These are phyloP conservation scores for Cosmia trapezina DNA, from an alignment of 2,888 invertebrate species.

Conservation along the genomic window DNA sequence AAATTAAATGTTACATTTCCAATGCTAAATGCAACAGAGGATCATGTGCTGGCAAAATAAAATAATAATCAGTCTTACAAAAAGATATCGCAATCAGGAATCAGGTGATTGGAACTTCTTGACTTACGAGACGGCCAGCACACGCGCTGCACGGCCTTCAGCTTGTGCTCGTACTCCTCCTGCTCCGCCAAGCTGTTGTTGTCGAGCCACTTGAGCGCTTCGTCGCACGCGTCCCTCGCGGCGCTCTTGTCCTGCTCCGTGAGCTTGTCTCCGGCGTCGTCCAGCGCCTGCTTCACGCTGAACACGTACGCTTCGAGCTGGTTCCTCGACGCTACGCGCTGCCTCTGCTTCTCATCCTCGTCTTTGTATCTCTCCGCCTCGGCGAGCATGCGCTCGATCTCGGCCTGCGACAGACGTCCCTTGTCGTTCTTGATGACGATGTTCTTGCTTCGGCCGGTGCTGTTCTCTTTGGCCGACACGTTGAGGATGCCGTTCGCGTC, in stretches of 20 bases:
- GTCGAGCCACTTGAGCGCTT: constrained; percentile 93
- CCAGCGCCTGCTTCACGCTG: constrained; percentile 92
- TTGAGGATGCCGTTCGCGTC: constrained; percentile 95
- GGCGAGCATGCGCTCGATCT: constrained; percentile 94
- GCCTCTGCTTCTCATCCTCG: constrained; percentile 93
- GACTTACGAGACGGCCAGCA: no score
- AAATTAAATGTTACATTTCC: no score
- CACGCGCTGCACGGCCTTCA: constrained; percentile 90
- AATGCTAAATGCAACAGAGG: constrained; percentile 30
- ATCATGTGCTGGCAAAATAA: constrained; percentile 31
- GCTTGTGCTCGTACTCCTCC: constrained; percentile 91
- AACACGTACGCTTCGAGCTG: constrained; percentile 93
- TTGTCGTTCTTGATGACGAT: constrained; percentile 96
- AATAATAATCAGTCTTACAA: constrained; percentile 51
- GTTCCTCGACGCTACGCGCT: constrained; percentile 93
- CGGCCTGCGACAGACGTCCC: constrained; percentile 94
- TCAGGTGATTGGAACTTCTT: not conserved
- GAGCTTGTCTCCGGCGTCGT: constrained; percentile 91
- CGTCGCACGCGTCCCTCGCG: constrained; percentile 89
- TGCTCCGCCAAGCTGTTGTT: constrained; percentile 91
- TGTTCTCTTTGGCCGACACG: constrained; percentile 94
- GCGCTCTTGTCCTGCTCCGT: constrained; percentile 91
- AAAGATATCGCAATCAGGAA: constrained; percentile 34
- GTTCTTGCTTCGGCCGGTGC: constrained; percentile 92
- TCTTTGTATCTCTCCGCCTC: constrained; percentile 94